These are phyloP conservation scores for Clarias fuscus DNA, from an alignment of 2,797 vertebrate genomes.

Conservation along the genomic window DNA sequence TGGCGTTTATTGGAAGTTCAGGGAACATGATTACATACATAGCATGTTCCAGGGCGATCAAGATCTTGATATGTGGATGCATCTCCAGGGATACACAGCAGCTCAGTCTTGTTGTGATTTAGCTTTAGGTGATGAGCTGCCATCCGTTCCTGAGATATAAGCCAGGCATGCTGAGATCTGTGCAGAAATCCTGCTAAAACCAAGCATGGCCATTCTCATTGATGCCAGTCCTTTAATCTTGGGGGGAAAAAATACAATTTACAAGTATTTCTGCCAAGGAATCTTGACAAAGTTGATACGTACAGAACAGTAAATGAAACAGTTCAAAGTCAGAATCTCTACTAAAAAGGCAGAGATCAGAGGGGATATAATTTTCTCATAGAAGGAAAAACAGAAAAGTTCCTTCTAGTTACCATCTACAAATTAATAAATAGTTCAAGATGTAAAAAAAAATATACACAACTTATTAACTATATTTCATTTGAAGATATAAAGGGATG, in stretches of 20 bases:
- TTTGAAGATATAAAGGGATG: neutral
- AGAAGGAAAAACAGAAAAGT: neutral
- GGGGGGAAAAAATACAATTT: neutral
- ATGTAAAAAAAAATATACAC: neutral
- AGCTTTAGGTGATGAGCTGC: neutral
- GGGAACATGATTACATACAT: neutral
- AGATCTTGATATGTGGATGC: neutral
- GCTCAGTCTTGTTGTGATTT: constrained; percentile 13
- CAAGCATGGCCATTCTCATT: neutral
- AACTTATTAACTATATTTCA: neutral
- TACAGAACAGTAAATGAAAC: neutral
- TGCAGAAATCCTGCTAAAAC: neutral
- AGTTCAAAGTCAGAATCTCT: neutral
- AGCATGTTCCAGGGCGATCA: constrained; percentile 6
- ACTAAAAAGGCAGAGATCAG: neutral
- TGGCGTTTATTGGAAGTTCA: neutral
- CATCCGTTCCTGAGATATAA: constrained; percentile 1
- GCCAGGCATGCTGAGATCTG: constrained; percentile 11
- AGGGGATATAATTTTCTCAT: neutral
- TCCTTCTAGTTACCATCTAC: neutral
- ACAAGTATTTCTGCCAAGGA: neutral
- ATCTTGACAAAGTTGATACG: neutral
- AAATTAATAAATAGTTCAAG: neutral
- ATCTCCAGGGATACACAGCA: neutral
- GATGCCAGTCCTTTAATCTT: neutral